Evolutionary conservation across 2,113 vertebrate species (phyloP), one percentile per base, ranked within the genome.

Genomic region (Oryctolagus cuniculus): DNA sequence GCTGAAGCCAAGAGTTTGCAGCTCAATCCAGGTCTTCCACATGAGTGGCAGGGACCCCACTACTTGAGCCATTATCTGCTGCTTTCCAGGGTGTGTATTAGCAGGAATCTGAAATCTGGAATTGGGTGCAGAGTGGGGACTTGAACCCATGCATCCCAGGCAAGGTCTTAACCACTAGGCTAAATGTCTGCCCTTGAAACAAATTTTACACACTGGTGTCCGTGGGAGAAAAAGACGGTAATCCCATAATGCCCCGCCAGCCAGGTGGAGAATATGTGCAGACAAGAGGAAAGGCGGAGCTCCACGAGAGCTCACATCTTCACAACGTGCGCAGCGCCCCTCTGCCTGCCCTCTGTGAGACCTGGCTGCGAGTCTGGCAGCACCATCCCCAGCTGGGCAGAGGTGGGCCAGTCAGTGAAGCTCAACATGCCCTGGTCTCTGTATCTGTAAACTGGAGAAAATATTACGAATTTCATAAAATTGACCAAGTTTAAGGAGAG

Each of bases 401-500:
- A 74, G 21, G 5, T 25, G 34, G 3, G 22, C 58, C 64, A 61
- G 25, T 85, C 75, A 34, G 75, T 89, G 89, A 86, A 66, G 12
- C 44, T 78, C 73, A 66, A 34, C 10, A 74, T 69, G 34, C 1
- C 5, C 74, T 34, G 63, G 38, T 81, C 74, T 85, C 10, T n/a
- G 87, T 69, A 61, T 79, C 34, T 83, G 44, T 38, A 74, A 70
- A 70, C 21, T 49, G 49, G 72, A 89, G 44, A 69, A 83, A 34
- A 70, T 24, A 27, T 63, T 31, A 31, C 51, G 87, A 79, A 73
- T 11, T 77, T 84, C 29, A 75, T n/a, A 17, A 75, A 66, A 89
- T 61, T 86, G 19, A 16, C 38, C 67, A 89, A 91, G 44, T 53
- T 75, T 77, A 85, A 90, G 36, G 61, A 67, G 73, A 89, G 61